Evolutionary conservation across 2,113 vertebrate genomes (phyloP).

Genomic region (Peucedramus taeniatus): DNA sequence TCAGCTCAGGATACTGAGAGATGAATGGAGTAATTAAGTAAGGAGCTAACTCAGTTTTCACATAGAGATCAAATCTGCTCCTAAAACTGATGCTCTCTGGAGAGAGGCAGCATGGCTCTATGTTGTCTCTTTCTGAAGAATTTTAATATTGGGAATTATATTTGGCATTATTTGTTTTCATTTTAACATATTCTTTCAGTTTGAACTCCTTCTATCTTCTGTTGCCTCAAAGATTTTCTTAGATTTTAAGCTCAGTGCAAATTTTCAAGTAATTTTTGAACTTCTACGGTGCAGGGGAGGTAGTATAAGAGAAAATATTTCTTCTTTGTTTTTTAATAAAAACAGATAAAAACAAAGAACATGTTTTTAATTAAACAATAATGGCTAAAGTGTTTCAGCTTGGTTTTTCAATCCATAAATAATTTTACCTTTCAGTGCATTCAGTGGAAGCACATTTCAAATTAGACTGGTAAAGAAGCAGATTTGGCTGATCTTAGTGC

Average conservation of each 20-base stretch:
- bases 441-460: background rate
- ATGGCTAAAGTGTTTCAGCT: background rate
- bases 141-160: background rate
- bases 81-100: background rate
- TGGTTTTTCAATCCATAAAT: background rate
- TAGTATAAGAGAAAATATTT: background rate
- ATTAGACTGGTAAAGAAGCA: background rate
- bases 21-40: background rate
- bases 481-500: background rate
- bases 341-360: background rate
- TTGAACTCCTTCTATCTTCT: background rate
- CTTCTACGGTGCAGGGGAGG: background rate
- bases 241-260: background rate
- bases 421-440: background rate
- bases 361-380: background rate
- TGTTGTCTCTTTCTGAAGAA: background rate
- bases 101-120: background rate
- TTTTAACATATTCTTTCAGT: background rate
- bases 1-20: background rate
- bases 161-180: background rate
- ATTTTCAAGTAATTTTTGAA: background rate
- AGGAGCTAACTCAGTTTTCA: background rate
- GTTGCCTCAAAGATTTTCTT: background rate
- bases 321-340: background rate
- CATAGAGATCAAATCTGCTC: background rate